phyloP scores from a whole-genome alignment of 64 coral and sea anemone genomes.

The Porites lutea region DNA sequence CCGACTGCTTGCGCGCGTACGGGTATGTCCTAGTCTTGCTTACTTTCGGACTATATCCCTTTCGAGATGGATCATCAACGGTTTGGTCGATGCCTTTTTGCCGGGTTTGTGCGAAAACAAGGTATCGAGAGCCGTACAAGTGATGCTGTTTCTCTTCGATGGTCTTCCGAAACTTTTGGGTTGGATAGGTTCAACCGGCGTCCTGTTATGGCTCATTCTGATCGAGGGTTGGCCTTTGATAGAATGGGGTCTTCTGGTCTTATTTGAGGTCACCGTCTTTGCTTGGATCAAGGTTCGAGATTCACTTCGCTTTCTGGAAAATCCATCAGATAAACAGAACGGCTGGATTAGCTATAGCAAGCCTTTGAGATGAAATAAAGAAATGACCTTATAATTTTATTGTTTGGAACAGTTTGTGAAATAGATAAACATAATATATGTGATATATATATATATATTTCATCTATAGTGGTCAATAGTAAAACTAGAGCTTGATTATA shows the following conservation, averaged over 20 bases:
- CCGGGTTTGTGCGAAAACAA: neutral
- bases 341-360: neutral
- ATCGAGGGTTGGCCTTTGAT: neutral
- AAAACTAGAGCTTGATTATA: too few relatives aligned
- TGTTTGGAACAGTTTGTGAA: too few relatives aligned
- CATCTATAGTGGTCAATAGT: too few relatives aligned
- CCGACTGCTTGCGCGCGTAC: neutral
- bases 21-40: neutral
- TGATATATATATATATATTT: too few relatives aligned
- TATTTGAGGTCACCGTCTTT: neutral
- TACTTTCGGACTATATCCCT: slow-evolving; percentile 14
- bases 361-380: too few relatives aligned
- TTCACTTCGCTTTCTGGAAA: neutral
- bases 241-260: neutral
- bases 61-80: neutral
- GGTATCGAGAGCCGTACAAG: neutral
- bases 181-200: neutral
- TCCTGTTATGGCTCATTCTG: neutral
- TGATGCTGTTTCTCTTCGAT: neutral
- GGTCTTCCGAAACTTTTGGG: neutral
- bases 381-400: too few relatives aligned
- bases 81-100: neutral
- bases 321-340: too few relatives aligned
- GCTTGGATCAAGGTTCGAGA: neutral
- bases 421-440: too few relatives aligned